Evolutionary conservation across 2,888 invertebrate genomes (phyloP).

Genomic region (Argyresthia goedartella): DNA sequence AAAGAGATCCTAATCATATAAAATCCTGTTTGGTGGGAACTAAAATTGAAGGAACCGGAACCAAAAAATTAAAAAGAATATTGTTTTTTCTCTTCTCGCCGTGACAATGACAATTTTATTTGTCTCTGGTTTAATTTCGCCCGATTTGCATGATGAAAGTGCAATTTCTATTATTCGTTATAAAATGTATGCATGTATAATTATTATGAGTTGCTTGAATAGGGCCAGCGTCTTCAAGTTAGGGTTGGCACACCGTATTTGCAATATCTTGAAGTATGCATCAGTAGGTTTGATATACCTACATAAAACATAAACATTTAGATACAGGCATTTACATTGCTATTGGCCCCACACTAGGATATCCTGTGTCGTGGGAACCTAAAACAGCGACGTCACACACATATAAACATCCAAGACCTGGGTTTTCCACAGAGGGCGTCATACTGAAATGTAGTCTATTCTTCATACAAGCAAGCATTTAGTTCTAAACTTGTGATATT

Average conservation of each 20-base stretch:
- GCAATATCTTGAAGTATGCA: neutral
- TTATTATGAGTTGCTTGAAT: neutral
- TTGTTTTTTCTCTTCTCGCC: neutral
- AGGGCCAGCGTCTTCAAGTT: neutral
- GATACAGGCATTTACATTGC: too few species aligned
- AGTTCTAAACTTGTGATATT: too few species aligned
- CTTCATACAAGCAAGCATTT: too few species aligned
- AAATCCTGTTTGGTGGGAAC: constrained; percentile 50
- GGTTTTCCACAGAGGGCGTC: too few species aligned
- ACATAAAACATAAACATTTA: too few species aligned
- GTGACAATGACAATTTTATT: constrained; percentile 42
- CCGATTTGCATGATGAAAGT: constrained; percentile 15
- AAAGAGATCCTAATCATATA: constrained; percentile 15
- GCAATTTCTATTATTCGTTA: neutral
- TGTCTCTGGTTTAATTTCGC: constrained; percentile 53
- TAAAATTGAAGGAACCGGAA: neutral
- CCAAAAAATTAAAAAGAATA: neutral
- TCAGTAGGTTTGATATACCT: too few species aligned
- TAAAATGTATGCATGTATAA: constrained; percentile 1
- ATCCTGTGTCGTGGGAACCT: too few species aligned
- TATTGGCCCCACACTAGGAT: too few species aligned
- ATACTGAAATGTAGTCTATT: too few species aligned
- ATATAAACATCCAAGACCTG: too few species aligned
- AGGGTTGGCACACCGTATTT: constrained; percentile 13
- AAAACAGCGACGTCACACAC: too few species aligned